phyloP scores from a whole-genome alignment of 1,140 invertebrate genomes.

The Zophobas atratus region DNA sequence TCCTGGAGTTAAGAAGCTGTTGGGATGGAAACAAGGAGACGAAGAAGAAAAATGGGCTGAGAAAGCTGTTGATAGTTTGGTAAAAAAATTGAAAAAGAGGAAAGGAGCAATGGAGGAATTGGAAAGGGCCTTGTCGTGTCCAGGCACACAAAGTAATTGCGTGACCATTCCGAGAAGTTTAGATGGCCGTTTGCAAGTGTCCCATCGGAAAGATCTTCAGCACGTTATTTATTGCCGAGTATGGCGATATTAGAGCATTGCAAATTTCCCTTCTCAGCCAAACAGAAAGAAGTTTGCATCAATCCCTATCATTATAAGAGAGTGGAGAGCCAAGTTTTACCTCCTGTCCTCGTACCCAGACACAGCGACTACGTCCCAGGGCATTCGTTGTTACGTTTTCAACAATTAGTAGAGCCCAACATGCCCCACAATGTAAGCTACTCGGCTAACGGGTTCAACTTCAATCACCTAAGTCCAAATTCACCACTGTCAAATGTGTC shows the following conservation, averaged over 20 bases:
- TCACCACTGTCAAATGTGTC: conserved; percentile 77
- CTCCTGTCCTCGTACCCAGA: conserved; percentile 95
- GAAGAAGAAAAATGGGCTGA: conserved; percentile 99
- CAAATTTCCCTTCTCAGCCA: conserved; percentile 94
- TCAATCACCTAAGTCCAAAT: conserved; percentile 69
- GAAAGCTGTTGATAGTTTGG: conserved; percentile 97
- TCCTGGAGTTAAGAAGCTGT: conserved; percentile 96
- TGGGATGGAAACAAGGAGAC: conserved; percentile 98
- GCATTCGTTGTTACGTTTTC: conserved; percentile 90
- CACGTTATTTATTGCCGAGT: conserved; percentile 99
- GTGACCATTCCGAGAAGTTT: conserved; percentile 98
- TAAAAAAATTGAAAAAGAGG: conserved; percentile 97
- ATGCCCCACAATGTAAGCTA: conserved; percentile 98
- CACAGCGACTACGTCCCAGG: conserved; percentile 96
- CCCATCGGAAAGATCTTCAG: conserved; percentile 95
- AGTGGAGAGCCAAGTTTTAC: conserved; percentile 94
- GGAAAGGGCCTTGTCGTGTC: conserved; percentile 94
- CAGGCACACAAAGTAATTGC: conserved; percentile 93
- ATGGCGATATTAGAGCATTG: conserved; percentile 98
- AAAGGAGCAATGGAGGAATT: conserved; percentile 98
- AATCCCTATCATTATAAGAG: conserved; percentile 99
- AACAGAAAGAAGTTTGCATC: conserved; percentile 98
- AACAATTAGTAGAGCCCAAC: conserved; percentile 88
- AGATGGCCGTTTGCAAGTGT: conserved; percentile 95
- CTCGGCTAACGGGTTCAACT: conserved; percentile 83